Percentiles rank a stretch among this genome's conserved stretches.
Evolutionary conservation across 2,113 vertebrate genomes (phyloP).

Genomic region (Albula goreensis): DNA sequence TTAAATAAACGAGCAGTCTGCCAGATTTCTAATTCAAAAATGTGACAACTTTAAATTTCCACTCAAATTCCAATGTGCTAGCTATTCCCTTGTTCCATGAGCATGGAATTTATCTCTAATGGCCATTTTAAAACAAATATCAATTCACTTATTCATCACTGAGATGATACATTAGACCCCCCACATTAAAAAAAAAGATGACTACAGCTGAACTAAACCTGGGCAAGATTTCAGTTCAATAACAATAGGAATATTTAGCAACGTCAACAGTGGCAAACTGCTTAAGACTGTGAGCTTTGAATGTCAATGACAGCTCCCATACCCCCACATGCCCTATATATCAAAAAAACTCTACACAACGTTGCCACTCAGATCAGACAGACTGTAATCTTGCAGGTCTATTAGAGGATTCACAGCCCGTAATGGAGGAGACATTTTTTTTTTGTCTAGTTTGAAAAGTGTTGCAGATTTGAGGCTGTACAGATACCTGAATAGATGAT

Average conservation of each 20-base stretch:
- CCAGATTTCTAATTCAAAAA: neutral
- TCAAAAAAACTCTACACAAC: neutral
- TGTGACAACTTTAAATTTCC: neutral
- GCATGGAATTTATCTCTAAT: neutral
- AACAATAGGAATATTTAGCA: neutral
- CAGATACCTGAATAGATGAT: neutral
- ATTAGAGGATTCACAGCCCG: neutral
- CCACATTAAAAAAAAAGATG: no score
- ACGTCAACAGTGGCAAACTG: no score
- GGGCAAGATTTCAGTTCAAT: neutral
- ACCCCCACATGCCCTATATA: no score
- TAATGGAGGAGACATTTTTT: neutral
- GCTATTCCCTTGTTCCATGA: neutral
- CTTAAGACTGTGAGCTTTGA: neutral
- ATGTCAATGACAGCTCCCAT: neutral
- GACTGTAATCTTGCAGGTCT: neutral
- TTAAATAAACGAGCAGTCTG: neutral
- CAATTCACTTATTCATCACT: neutral
- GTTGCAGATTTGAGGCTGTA: neutral
- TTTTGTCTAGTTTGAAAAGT: neutral
- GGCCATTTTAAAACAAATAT: neutral
- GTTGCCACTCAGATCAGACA: neutral
- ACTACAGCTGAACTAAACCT: neutral
- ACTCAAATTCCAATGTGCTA: neutral
- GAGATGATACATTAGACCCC: neutral